A percentile compares a stretch with the other conserved stretches of the same genome.
These are phyloP conservation scores for Phylloscopus collybita DNA, from an alignment of 2,797 vertebrate genomes.

Conservation along the genomic window DNA sequence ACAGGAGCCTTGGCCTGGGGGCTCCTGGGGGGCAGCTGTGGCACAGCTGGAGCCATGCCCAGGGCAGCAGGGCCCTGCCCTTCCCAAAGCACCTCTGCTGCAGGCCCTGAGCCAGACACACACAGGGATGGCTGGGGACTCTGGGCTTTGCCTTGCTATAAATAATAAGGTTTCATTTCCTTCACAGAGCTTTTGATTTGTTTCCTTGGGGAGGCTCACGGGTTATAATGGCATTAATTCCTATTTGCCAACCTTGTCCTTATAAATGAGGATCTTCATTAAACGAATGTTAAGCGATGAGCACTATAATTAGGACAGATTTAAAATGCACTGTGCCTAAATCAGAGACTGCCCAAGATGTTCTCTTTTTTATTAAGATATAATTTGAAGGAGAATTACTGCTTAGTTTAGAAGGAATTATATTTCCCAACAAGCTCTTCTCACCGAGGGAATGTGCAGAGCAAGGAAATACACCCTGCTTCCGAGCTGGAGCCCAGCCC, in stretches of 20 bases:
- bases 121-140: not conserved
- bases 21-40: not conserved
- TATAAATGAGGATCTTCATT: conserved; percentile 70
- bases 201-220: not conserved
- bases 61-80: not conserved
- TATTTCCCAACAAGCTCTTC: not conserved
- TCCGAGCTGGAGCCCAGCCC: not conserved
- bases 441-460: not conserved
- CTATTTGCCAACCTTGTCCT: conserved; percentile 64
- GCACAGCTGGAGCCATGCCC: accelerated
- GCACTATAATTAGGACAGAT: conserved; percentile 64
- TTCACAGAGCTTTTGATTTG: conserved; percentile 35
- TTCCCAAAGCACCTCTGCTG: not conserved
- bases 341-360: conserved; percentile 60
- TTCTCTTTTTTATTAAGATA: conserved; percentile 61
- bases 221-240: conserved; percentile 63
- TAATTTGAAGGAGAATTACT: conserved; percentile 26
- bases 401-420: not conserved
- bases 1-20: not conserved
- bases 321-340: conserved; percentile 58
- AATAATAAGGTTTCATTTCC: conserved; percentile 37
- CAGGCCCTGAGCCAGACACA: not conserved
- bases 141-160: not conserved
- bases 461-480: not conserved
- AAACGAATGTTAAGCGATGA: conserved; percentile 63